These are phyloP conservation scores for Chelonus insularis DNA, from an alignment of 1,140 invertebrate species.

Conservation along the genomic window DNA sequence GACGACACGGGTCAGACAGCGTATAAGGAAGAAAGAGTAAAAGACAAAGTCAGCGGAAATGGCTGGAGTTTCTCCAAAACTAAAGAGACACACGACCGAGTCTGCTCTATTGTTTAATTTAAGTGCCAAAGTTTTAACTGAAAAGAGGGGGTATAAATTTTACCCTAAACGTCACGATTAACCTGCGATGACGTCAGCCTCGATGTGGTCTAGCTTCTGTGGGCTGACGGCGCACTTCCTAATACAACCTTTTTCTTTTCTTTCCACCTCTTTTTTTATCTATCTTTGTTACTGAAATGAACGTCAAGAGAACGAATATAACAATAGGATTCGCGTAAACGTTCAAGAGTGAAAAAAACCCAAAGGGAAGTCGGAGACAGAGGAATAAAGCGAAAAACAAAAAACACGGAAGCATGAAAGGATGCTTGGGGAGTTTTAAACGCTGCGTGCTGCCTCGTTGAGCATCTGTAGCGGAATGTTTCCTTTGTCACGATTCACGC, in stretches of 20 bases:
- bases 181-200: constrained; percentile 24
- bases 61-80: constrained; percentile 25
- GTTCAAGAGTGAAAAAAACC: constrained; percentile 10
- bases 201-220: constrained; percentile 12
- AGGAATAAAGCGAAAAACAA: background rate
- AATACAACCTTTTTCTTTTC: constrained; percentile 11
- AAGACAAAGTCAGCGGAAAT: constrained; percentile 11
- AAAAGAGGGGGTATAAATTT: constrained; percentile 33
- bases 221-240: constrained; percentile 27
- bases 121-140: constrained; percentile 55
- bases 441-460: constrained; percentile 7
- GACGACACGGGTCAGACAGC: background rate
- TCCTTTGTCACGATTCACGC: constrained; percentile 14
- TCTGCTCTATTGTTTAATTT: constrained; percentile 55
- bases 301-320: background rate
- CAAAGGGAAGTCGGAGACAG: background rate
- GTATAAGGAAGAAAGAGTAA: constrained; percentile 1
- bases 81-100: constrained; percentile 44
- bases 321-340: constrained; percentile 11
- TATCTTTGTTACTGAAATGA: constrained; percentile 5
- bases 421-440: constrained; percentile 8
- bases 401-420: background rate
- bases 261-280: background rate
- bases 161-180: constrained; percentile 24
- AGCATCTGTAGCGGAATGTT: constrained; percentile 18